A percentile compares a stretch with the other conserved stretches of the same genome.
Evolutionary conservation across 1,140 invertebrate species (phyloP).

Genomic region (Ptiloglossa arizonensis): DNA sequence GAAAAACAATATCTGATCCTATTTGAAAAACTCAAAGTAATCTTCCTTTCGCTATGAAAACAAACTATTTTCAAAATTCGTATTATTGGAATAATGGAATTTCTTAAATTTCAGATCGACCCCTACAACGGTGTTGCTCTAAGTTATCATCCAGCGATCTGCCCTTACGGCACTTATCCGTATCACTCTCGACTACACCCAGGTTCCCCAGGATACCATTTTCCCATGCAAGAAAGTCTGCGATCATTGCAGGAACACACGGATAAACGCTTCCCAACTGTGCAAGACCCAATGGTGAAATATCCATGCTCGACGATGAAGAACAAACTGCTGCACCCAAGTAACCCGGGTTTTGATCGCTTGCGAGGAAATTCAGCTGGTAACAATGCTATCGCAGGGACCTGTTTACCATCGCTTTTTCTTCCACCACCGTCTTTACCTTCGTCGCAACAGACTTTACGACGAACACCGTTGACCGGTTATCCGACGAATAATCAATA

Average conservation of each 20-base stretch:
- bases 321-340: conserved; percentile 18
- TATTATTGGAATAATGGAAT: neutral
- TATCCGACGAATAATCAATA: conserved; percentile 38
- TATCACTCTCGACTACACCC: conserved; percentile 57
- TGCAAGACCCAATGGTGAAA: conserved; percentile 44
- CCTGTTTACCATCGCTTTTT: conserved; percentile 28
- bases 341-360: conserved; percentile 36
- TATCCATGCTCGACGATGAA: conserved; percentile 21
- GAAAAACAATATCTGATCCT: too few species aligned
- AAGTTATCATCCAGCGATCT: conserved; percentile 61
- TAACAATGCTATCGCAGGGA: conserved; percentile 15
- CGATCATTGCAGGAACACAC: conserved; percentile 23
- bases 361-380: neutral
- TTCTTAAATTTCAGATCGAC: conserved; percentile 60
- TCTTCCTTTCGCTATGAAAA: too few species aligned
- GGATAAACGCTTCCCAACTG: conserved; percentile 36
- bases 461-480: neutral
- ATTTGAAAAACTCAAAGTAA: too few species aligned
- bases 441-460: conserved; percentile 42
- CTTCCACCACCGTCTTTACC: conserved; percentile 22
- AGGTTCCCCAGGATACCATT: conserved; percentile 26
- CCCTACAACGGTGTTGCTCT: conserved; percentile 57
- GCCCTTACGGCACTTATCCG: conserved; percentile 44
- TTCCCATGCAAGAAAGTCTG: conserved; percentile 48
- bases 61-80: neutral